Percentiles rank a stretch among this genome's conserved stretches.
phyloP scores from a whole-genome alignment of 1,140 invertebrate species.

The Anastatus disparis region DNA sequence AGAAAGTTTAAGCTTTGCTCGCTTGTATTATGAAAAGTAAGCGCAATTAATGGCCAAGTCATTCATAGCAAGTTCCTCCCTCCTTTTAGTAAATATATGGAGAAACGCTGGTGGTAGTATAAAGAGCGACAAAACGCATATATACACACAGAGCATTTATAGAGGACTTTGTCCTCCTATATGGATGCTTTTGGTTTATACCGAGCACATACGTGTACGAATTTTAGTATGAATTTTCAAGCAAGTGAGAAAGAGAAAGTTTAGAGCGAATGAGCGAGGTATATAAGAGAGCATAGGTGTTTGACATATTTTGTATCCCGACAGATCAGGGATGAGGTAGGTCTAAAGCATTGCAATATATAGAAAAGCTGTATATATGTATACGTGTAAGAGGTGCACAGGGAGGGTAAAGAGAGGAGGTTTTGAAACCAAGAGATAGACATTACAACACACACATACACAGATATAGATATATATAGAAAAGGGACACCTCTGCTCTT shows the following conservation, averaged over 20 bases:
- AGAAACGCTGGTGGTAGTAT: too few relatives aligned
- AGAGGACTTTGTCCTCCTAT: not conserved
- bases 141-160: too few relatives aligned
- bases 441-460: too few relatives aligned
- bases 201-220: not conserved
- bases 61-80: slow-evolving; percentile 28
- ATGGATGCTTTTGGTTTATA: too few relatives aligned
- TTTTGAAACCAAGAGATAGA: not conserved
- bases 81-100: too few relatives aligned
- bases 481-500: slow-evolving; percentile 55
- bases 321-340: slow-evolving; percentile 63
- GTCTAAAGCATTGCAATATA: slow-evolving; percentile 7
- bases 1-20: too few relatives aligned
- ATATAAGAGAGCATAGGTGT: slow-evolving; percentile 45
- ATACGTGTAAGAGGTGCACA: not conserved
- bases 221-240: slow-evolving; percentile 33
- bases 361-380: not conserved
- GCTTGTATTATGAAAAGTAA: not conserved
- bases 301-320: slow-evolving; percentile 66
- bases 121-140: too few relatives aligned
- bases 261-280: slow-evolving; percentile 25
- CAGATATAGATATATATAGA: too few relatives aligned
- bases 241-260: too few relatives aligned
- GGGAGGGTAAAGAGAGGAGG: not conserved
- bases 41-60: slow-evolving; percentile 34